A percentile compares a stretch with the other conserved stretches of the same genome.
These are phyloP conservation scores for Pristionchus exspectatus DNA, from an alignment of 2,888 invertebrate species.

Conservation along the genomic window DNA sequence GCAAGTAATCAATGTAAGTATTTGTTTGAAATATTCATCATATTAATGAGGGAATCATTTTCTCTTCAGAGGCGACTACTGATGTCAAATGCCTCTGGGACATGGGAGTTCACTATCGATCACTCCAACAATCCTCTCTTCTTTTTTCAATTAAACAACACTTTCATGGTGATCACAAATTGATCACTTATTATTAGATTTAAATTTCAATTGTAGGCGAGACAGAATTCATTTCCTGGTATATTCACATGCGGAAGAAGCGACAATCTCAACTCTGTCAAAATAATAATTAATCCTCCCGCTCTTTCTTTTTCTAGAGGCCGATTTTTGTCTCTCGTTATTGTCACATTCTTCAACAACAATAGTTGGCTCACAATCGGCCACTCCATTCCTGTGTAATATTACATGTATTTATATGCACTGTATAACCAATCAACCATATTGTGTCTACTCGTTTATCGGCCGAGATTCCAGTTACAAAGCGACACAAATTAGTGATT, in stretches of 20 bases:
- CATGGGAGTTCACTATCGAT: background rate
- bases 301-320: background rate
- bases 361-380: background rate
- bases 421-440: background rate
- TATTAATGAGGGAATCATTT: background rate
- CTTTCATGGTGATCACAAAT: background rate
- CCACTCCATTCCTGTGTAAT: background rate
- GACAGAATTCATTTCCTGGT: background rate
- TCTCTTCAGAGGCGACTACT: background rate
- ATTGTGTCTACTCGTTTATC: constrained; percentile 34
- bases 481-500: constrained; percentile 1
- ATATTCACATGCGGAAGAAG: background rate
- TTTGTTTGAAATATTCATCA: background rate
- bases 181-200: background rate
- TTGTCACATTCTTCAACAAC: background rate
- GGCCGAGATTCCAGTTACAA: constrained; percentile 4
- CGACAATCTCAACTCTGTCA: background rate
- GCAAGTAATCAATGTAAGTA: background rate
- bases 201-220: background rate
- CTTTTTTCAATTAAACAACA: background rate
- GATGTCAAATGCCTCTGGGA: background rate
- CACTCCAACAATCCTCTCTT: background rate
- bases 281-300: background rate
- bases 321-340: background rate
- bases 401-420: background rate